These are phyloP conservation scores for Hyaena hyaena DNA, from an alignment of 2,113 vertebrate genomes.

Conservation along the genomic window DNA sequence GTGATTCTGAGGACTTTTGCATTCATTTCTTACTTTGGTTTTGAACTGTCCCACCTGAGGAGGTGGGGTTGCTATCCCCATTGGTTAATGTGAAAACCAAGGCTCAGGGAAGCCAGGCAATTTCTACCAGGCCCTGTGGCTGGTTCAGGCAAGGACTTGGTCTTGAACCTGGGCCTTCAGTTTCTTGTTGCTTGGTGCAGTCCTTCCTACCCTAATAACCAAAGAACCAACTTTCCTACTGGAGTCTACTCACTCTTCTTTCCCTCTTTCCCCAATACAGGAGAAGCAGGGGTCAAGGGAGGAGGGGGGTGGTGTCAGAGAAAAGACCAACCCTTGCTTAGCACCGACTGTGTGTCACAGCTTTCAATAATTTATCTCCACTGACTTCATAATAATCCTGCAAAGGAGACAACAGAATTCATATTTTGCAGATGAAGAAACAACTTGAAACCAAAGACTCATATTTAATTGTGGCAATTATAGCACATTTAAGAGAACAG, in stretches of 20 bases:
- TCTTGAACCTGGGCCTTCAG: not conserved
- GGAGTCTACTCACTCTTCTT: not conserved
- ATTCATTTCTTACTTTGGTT: not conserved
- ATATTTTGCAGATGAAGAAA: not conserved
- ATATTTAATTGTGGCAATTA: not conserved
- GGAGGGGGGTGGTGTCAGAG: not conserved
- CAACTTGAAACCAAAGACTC: not conserved
- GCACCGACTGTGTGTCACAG: no score
- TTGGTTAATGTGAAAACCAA: not conserved
- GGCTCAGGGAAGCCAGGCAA: not conserved
- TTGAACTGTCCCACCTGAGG: not conserved
- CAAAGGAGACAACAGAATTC: not conserved
- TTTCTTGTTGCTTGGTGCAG: not conserved
- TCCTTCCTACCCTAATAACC: not conserved
- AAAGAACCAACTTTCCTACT: not conserved
- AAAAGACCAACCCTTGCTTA: not conserved
- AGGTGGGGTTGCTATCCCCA: not conserved
- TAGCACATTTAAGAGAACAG: not conserved
- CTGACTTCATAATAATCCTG: not conserved
- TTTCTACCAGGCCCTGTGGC: not conserved
- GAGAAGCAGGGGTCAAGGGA: not conserved
- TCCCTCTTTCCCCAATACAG: not conserved
- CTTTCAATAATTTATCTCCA: not conserved
- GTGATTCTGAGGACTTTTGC: not conserved
- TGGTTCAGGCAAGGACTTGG: not conserved